Evolutionary conservation across 1,140 invertebrate genomes (phyloP), one percentile per base, ranked within the genome.

Genomic region (Drosophila pallidifrons): DNA sequence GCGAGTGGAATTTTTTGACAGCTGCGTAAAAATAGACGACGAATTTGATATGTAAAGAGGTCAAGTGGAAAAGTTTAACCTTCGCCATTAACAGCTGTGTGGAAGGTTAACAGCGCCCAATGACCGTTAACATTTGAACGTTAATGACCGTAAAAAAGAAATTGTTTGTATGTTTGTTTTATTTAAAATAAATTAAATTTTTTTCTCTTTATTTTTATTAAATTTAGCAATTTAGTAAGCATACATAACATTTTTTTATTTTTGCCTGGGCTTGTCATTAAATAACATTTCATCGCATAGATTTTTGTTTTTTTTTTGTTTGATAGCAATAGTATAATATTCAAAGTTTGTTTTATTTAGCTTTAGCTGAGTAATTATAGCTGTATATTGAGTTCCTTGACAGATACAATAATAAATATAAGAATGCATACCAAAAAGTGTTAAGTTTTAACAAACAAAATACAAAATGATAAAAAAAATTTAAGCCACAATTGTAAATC

Each of bases 401-500:
- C 65, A 79, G 65, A 82, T 46, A 76, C 64, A 72, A 69, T 71
- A 79, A 76, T 88, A 79, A 71, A 71, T 77, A 82, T n/a, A 28
- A 52, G 11, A 49, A 49, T 64, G 66, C 67, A 71, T 88, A 77
- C 51, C 55, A 46, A 66, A 76, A 47, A 66, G 47, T 89, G 66
- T 67, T 28, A 87, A 87, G 80, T 4, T 25, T 25, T 25, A 25
- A 25, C 20, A 8, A 38, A 38, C 8, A 38, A 38, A 38, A 38
- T 25, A 32, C 7, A 32, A 32, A 32, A 5, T 38, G 0, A 0
- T 25, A 25, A 72, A 73, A 88, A 67, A 43, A 63, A 49, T 67
- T 41, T 87, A 88, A 88, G 83, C 85, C 83, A 87, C 83, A 83
- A 78, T 83, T 81, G 64, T 75, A 89, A 87, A 87, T 87, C 83